Conservation (phyloP, 2,888 invertebrate genomes). For the Zygothrica quintamaculata region DNA sequence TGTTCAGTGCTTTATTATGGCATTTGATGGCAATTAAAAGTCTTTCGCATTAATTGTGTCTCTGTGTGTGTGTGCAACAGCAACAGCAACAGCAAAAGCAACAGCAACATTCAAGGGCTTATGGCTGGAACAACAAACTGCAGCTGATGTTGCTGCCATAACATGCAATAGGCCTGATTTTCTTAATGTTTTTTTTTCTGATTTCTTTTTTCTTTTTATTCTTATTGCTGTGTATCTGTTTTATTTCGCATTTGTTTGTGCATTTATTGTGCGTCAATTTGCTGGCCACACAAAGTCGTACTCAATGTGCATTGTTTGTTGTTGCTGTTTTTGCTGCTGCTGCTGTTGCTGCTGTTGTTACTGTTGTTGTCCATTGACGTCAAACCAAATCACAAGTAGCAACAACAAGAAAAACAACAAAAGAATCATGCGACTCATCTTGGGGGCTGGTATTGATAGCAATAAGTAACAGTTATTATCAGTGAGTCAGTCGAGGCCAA, state of each 20-base stretch:
- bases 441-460: constrained; percentile 61
- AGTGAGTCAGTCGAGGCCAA: constrained; percentile 53
- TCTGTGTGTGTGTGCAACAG: constrained; percentile 27
- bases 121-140: constrained; percentile 24
- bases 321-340: constrained; percentile 58
- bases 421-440: constrained; percentile 44
- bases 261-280: constrained; percentile 71
- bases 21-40: constrained; percentile 76
- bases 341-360: constrained; percentile 6
- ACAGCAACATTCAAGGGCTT: constrained; percentile 5
- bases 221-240: constrained; percentile 9
- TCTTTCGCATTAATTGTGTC: constrained; percentile 63
- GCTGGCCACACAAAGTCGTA: constrained; percentile 72
- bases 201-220: constrained; percentile 2
- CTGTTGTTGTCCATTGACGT: constrained; percentile 62
- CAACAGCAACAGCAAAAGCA: too few relatives aligned
- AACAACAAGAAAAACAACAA: constrained; percentile 24
- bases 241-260: too few relatives aligned
- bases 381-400: constrained; percentile 57
- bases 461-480: constrained; percentile 43
- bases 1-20: constrained; percentile 52
- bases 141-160: too few relatives aligned
- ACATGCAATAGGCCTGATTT: constrained; percentile 31
- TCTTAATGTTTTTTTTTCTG: constrained; percentile 12
- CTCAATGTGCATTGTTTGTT: constrained; percentile 68